phyloP scores from a whole-genome alignment of 2,888 invertebrate species.

The Apotomis turbidana region DNA sequence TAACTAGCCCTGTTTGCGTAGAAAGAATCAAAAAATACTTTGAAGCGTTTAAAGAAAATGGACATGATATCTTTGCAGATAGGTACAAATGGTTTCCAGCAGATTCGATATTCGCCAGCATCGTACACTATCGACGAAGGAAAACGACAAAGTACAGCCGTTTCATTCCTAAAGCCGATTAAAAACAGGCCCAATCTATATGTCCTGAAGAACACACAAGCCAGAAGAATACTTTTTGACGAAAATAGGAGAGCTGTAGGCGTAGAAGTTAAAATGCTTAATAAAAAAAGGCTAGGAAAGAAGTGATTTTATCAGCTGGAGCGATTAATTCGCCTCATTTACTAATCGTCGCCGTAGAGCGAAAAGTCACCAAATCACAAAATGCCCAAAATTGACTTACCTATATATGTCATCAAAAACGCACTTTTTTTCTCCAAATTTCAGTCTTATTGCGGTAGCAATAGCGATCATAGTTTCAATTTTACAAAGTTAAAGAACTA shows the following conservation, averaged over 20 bases:
- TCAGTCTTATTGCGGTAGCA: too few species aligned
- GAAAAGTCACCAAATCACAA: too few species aligned
- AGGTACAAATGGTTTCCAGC: conserved; percentile 34
- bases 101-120: conserved; percentile 36
- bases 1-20: conserved; percentile 26
- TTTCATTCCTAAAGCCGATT: conserved; percentile 29
- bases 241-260: conserved; percentile 28
- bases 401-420: too few species aligned
- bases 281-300: conserved; percentile 33
- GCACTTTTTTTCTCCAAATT: too few species aligned
- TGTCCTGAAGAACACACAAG: conserved; percentile 27
- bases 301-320: conserved; percentile 40
- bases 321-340: conserved; percentile 31
- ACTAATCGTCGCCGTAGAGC: too few species aligned
- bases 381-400: too few species aligned
- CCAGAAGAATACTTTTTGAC: conserved; percentile 24
- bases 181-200: conserved; percentile 29
- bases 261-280: conserved; percentile 31
- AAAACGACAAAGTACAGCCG: conserved; percentile 37
- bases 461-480: too few species aligned
- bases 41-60: conserved; percentile 16
- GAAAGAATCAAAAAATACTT: conserved; percentile 18
- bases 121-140: conserved; percentile 23
- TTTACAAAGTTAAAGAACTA: too few species aligned
- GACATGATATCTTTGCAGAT: conserved; percentile 10